Conservation (phyloP, 2,113 vertebrate species). For the Circaetus gallicus region DNA sequence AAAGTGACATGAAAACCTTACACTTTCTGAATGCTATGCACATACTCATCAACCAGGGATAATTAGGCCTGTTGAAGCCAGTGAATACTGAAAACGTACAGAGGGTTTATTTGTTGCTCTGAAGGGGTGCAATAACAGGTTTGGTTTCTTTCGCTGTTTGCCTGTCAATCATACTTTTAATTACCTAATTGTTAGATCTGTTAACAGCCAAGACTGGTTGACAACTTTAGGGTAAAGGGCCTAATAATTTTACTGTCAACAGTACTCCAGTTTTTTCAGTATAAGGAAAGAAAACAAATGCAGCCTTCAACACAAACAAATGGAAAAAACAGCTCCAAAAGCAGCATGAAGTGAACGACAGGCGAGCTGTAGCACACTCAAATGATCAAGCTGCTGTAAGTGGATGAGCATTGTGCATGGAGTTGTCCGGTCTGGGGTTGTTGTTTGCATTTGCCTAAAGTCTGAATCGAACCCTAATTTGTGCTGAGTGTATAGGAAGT, state of each 20-base stretch:
- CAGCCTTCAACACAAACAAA: slow-evolving; percentile 69
- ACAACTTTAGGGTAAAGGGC: slow-evolving; percentile 51
- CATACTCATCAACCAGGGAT: slow-evolving; percentile 61
- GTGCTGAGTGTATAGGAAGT: not conserved
- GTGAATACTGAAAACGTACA: slow-evolving; percentile 72
- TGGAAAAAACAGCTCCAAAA: slow-evolving; percentile 62
- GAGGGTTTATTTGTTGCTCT: slow-evolving; percentile 69
- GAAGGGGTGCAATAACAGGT: slow-evolving; percentile 70
- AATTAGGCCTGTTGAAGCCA: slow-evolving; percentile 58
- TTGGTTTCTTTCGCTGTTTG: slow-evolving; percentile 69
- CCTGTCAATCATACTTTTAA: slow-evolving; percentile 68
- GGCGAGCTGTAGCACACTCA: slow-evolving; percentile 51
- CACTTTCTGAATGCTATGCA: slow-evolving; percentile 54
- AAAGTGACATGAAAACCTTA: slow-evolving; percentile 53
- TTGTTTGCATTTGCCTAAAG: slow-evolving; percentile 19
- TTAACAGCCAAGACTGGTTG: slow-evolving; percentile 60
- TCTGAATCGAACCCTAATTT: not conserved
- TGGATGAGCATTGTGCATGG: not conserved
- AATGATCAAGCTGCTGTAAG: slow-evolving; percentile 54
- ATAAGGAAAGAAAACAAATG: slow-evolving; percentile 69
- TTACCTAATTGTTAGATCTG: slow-evolving; percentile 64
- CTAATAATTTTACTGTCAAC: slow-evolving; percentile 70
- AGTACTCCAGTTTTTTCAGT: slow-evolving; percentile 65
- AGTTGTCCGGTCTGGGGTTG: not conserved
- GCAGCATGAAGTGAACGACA: slow-evolving; percentile 48